Evolutionary conservation across 2,888 invertebrate species (phyloP).

Genomic region (Gari tellinella): DNA sequence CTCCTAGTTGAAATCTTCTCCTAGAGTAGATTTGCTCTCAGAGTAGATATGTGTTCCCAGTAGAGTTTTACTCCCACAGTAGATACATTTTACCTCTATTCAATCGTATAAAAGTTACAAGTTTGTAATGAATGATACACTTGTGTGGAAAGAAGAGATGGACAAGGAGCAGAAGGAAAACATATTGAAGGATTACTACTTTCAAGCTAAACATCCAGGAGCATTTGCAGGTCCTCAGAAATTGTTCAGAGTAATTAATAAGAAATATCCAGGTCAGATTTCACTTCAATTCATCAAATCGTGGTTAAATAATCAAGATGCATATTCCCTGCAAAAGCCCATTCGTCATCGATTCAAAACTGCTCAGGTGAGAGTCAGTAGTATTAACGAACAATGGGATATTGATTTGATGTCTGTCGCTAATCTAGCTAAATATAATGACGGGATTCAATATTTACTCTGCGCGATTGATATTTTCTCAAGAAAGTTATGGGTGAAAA

Average conservation of each 20-base stretch:
- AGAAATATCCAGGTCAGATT: conserved; percentile 35
- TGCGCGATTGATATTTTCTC: conserved; percentile 30
- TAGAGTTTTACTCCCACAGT: too few relatives aligned
- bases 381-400: not conserved
- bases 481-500: conserved; percentile 39
- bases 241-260: conserved; percentile 11
- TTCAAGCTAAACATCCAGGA: conserved; percentile 23
- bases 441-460: conserved; percentile 29
- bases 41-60: too few relatives aligned
- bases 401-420: not conserved
- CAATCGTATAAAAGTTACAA: too few relatives aligned
- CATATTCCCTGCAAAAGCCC: conserved; percentile 38
- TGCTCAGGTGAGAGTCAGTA: conserved; percentile 36
- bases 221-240: conserved; percentile 25
- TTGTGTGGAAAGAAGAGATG: too few relatives aligned
- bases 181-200: conserved; percentile 18
- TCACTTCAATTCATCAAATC: conserved; percentile 18
- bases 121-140: too few relatives aligned
- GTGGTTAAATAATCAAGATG: conserved; percentile 42
- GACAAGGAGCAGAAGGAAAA: too few relatives aligned
- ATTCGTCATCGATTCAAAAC: conserved; percentile 25
- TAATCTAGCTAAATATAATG: conserved; percentile 26
- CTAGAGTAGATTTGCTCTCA: too few relatives aligned
- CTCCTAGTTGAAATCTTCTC: too few relatives aligned
- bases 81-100: too few relatives aligned